phyloP scores from a whole-genome alignment of 35 echinoderm and acorn worm genomes.

The Anneissia japonica region DNA sequence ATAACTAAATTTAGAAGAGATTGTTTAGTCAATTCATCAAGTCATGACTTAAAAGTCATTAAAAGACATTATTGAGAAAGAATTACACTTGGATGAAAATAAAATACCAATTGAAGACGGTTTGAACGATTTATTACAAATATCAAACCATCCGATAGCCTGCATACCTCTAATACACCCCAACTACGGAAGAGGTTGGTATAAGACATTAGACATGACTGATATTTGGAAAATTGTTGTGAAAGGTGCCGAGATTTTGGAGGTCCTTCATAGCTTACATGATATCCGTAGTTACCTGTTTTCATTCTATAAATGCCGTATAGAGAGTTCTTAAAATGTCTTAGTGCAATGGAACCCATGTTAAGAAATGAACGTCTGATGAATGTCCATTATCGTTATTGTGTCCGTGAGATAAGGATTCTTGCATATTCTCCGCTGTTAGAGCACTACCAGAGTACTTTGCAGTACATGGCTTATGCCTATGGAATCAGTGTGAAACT shows the following conservation, averaged over 20 bases:
- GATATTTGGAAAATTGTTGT: too few species aligned
- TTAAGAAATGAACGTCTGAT: slow-evolving; percentile 79
- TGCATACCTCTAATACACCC: too few species aligned
- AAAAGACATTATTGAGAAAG: too few species aligned
- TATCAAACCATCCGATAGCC: too few species aligned
- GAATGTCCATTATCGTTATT: slow-evolving; percentile 80
- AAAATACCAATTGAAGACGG: too few species aligned
- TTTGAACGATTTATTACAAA: too few species aligned
- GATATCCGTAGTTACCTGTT: slow-evolving; percentile 78
- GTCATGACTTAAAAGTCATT: too few species aligned
- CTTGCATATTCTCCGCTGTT: slow-evolving; percentile 84
- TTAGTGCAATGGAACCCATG: slow-evolving; percentile 69
- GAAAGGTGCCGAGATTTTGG: slow-evolving; percentile 87
- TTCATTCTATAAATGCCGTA: slow-evolving; percentile 85
- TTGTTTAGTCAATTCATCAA: too few species aligned
- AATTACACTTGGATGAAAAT: too few species aligned
- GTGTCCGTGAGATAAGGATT: slow-evolving; percentile 91
- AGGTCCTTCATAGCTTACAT: slow-evolving; percentile 79
- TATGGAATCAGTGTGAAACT: slow-evolving; percentile 90
- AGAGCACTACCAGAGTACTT: slow-evolving; percentile 87
- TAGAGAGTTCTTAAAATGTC: slow-evolving; percentile 80
- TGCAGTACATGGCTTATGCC: slow-evolving; percentile 94
- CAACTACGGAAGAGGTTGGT: too few species aligned
- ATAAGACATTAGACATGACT: too few species aligned
- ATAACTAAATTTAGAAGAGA: too few species aligned